Evolutionary conservation across 2,113 vertebrate species (phyloP).

Genomic region (Ptyas mucosa): DNA sequence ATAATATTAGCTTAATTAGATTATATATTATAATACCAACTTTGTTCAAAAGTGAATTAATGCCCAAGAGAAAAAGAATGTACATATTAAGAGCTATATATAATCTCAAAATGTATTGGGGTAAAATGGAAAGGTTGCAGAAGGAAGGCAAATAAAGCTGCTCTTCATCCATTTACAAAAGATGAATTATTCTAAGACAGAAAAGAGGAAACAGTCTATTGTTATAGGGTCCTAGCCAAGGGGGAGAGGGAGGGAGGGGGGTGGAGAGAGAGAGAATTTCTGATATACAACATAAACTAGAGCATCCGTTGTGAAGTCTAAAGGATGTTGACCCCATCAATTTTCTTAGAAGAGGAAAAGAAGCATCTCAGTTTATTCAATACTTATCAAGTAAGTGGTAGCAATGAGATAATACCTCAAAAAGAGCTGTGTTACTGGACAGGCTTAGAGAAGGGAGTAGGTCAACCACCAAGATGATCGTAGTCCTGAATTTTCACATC

Average conservation of each 20-base stretch:
- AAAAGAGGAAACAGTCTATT: slow-evolving; percentile 35
- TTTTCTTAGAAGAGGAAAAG: neutral
- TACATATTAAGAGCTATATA: slow-evolving; percentile 55
- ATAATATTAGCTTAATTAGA: slow-evolving; percentile 54
- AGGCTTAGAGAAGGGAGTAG: slow-evolving; percentile 70
- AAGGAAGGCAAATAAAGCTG: slow-evolving; percentile 45
- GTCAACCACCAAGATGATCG: slow-evolving; percentile 62
- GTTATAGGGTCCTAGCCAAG: neutral
- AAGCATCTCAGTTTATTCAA: slow-evolving; percentile 46
- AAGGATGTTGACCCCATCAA: slow-evolving; percentile 45
- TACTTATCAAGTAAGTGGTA: slow-evolving; percentile 40
- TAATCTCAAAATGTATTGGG: slow-evolving; percentile 18
- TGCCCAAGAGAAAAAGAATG: neutral
- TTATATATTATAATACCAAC: neutral
- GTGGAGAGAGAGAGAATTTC: neutral
- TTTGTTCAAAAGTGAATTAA: neutral
- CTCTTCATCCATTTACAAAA: slow-evolving; percentile 51
- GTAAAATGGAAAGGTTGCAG: slow-evolving; percentile 34
- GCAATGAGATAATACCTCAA: slow-evolving; percentile 71
- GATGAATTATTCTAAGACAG: slow-evolving; percentile 44
- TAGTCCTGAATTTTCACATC: slow-evolving; percentile 60
- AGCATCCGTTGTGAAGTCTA: slow-evolving; percentile 36
- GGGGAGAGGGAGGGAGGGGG: no score
- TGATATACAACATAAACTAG: neutral
- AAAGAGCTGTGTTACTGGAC: slow-evolving; percentile 71